These are phyloP conservation scores for Muscicapa adusta DNA, from an alignment of 2,113 vertebrate species.

Conservation along the genomic window DNA sequence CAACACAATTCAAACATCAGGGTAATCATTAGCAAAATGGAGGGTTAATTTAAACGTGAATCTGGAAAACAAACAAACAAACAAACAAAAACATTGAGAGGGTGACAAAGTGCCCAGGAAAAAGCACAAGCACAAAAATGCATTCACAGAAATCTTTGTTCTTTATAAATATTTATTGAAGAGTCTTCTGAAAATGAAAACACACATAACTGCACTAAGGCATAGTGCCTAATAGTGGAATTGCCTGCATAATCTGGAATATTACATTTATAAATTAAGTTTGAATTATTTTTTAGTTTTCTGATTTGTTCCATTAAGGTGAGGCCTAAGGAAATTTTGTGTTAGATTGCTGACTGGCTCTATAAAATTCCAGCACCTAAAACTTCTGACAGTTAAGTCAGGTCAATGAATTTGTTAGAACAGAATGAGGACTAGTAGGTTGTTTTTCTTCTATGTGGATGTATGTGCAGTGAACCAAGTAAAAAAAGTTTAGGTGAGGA, in stretches of 20 bases:
- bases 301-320: background rate
- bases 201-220: background rate
- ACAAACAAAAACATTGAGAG: background rate
- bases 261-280: background rate
- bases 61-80: background rate
- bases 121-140: background rate
- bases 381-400: background rate
- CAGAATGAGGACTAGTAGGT: background rate
- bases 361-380: background rate
- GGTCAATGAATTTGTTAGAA: background rate
- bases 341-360: background rate
- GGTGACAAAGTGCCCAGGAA: fast-evolving
- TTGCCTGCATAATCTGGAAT: background rate
- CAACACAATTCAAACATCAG: background rate
- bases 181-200: background rate
- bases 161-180: background rate
- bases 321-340: background rate
- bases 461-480: background rate
- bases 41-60: background rate
- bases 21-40: background rate
- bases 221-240: background rate
- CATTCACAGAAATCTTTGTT: background rate
- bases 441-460: background rate
- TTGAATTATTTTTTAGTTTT: background rate
- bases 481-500: background rate